Conservation (phyloP, 2,888 invertebrate species). For the Acleris holmiana region DNA sequence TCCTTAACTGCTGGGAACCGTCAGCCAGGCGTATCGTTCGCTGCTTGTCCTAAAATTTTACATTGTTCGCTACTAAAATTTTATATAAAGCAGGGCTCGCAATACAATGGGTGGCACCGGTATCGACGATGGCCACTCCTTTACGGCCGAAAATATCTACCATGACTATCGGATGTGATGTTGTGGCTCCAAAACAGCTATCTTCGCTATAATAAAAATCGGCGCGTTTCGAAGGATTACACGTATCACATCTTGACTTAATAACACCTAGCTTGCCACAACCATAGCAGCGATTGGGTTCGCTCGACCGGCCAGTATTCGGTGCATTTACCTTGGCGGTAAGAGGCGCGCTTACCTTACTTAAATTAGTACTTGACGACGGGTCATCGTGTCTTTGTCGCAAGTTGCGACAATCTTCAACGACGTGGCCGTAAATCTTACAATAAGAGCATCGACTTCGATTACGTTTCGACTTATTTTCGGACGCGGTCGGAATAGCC, state of each 20-base stretch:
- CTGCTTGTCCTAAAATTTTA: neutral
- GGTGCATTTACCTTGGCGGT: neutral
- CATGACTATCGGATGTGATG: neutral
- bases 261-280: neutral
- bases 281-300: slow-evolving; percentile 7
- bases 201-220: neutral
- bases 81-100: neutral
- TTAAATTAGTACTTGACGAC: neutral
- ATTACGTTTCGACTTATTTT: slow-evolving; percentile 3
- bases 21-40: slow-evolving; percentile 8
- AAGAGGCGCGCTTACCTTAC: neutral
- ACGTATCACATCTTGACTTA: neutral
- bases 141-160: neutral
- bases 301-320: neutral
- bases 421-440: neutral
- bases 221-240: neutral
- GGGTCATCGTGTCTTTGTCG: neutral
- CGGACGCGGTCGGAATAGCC: neutral
- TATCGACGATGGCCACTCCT: slow-evolving; percentile 1
- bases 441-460: slow-evolving; percentile 1
- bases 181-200: no score
- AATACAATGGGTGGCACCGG: slow-evolving; percentile 1
- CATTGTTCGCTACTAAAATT: neutral
- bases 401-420: neutral
- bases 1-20: slow-evolving; percentile 1